phyloP scores from a whole-genome alignment of 2,888 invertebrate genomes.

The Lepidochitona cinerea region DNA sequence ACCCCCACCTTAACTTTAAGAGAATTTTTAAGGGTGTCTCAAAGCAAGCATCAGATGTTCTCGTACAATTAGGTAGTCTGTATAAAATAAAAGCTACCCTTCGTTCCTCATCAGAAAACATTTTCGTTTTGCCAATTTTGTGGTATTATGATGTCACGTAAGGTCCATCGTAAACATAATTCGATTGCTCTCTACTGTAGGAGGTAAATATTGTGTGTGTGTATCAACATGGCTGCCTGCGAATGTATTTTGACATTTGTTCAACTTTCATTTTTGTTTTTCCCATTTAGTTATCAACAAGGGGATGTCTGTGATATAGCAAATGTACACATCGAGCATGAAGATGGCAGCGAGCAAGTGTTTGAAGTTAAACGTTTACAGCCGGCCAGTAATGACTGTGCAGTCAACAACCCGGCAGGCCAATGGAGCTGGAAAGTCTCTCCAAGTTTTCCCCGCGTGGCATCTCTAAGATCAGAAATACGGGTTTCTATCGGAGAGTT shows the following conservation, averaged over 20 bases:
- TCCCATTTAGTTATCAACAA: neutral
- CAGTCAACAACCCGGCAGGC: conserved; percentile 9
- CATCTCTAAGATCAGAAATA: neutral
- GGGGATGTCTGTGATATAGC: conserved; percentile 37
- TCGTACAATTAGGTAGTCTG: no score
- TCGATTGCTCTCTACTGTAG: conserved; percentile 25
- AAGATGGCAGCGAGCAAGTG: conserved; percentile 55
- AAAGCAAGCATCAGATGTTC: no score
- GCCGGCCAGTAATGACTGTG: conserved; percentile 43
- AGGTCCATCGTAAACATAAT: no score
- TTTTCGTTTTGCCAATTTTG: no score
- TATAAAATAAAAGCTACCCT: no score
- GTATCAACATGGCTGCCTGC: conserved; percentile 45
- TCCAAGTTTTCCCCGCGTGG: neutral
- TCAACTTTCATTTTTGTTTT: conserved; percentile 22
- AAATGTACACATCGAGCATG: conserved; percentile 55
- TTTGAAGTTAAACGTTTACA: conserved; percentile 56
- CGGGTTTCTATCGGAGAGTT: neutral
- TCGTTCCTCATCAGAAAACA: no score
- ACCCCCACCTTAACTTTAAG: no score
- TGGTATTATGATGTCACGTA: no score
- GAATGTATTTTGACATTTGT: conserved; percentile 11
- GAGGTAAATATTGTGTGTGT: conserved; percentile 22
- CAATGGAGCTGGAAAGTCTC: neutral
- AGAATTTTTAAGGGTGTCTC: no score